Conservation (phyloP, 2,113 vertebrate species). For the Struthidea cinerea region DNA sequence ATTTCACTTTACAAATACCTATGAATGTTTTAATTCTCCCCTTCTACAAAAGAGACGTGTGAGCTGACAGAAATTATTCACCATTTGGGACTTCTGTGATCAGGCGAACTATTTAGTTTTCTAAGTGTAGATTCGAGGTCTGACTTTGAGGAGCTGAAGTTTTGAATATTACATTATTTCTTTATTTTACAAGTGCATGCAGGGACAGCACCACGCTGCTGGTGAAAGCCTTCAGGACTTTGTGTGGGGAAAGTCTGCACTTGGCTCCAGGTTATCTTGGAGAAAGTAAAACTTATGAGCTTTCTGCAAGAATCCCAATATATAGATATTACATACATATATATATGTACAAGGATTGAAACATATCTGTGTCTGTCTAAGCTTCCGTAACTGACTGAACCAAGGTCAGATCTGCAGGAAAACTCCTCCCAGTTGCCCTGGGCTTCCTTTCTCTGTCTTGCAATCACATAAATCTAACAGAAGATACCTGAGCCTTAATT, state of each 20-base stretch:
- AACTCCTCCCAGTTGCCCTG: neutral
- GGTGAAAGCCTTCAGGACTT: neutral
- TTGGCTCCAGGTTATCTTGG: neutral
- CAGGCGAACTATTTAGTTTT: neutral
- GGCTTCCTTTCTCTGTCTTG: neutral
- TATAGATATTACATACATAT: neutral
- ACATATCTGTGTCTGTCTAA: rapidly evolving
- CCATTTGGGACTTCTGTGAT: neutral
- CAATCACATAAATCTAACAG: rapidly evolving
- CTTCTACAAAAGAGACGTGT: neutral
- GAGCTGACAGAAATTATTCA: neutral
- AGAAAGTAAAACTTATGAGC: neutral
- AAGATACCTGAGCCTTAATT: neutral
- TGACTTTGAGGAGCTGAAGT: neutral
- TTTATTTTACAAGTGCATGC: neutral
- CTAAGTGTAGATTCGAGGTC: neutral
- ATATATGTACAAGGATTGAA: too few relatives aligned
- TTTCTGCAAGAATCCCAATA: neutral
- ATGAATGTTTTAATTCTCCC: neutral
- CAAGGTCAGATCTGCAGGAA: neutral
- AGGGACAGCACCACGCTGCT: neutral
- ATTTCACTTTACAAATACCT: neutral
- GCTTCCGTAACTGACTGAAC: neutral
- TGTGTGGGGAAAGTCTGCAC: neutral
- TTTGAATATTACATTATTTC: neutral